phyloP scores from a whole-genome alignment of 2,113 vertebrate genomes.

The Gymnocephalus cernua region DNA sequence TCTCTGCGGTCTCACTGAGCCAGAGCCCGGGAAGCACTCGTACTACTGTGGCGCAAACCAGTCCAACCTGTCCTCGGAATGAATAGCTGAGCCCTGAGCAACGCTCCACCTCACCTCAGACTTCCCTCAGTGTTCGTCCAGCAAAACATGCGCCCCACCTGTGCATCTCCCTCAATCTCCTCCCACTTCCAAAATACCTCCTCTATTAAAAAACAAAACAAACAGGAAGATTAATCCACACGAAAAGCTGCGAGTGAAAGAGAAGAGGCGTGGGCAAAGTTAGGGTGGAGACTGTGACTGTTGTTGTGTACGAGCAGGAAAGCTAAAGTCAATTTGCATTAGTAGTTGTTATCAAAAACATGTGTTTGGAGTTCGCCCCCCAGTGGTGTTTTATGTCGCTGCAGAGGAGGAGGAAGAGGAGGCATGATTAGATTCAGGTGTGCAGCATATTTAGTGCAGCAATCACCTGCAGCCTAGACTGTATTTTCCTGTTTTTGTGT shows the following conservation, averaged over 20 bases:
- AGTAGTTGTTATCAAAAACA: slow-evolving; percentile 47
- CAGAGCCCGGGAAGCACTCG: neutral
- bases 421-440: slow-evolving; percentile 47
- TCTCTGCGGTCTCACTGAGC: slow-evolving; percentile 5
- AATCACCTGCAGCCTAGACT: neutral
- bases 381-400: neutral
- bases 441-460: neutral
- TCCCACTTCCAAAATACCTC: slow-evolving; percentile 25
- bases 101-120: slow-evolving; percentile 52
- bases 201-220: too few relatives aligned
- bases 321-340: neutral
- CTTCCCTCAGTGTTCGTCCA: slow-evolving; percentile 36
- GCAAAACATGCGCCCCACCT: slow-evolving; percentile 51
- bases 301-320: neutral
- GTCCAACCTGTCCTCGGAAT: slow-evolving; percentile 73
- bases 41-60: slow-evolving; percentile 64
- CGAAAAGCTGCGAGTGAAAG: neutral
- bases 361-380: slow-evolving; percentile 34
- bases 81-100: neutral
- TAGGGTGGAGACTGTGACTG: slow-evolving; percentile 21
- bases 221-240: neutral
- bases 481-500: too few relatives aligned
- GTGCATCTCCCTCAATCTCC: slow-evolving; percentile 36
- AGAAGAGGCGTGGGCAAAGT: slow-evolving; percentile 10
- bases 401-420: neutral